Base-by-base conservation (phyloP, 1,140 invertebrate genomes). In the Bilobella aurantiaca region DNA sequence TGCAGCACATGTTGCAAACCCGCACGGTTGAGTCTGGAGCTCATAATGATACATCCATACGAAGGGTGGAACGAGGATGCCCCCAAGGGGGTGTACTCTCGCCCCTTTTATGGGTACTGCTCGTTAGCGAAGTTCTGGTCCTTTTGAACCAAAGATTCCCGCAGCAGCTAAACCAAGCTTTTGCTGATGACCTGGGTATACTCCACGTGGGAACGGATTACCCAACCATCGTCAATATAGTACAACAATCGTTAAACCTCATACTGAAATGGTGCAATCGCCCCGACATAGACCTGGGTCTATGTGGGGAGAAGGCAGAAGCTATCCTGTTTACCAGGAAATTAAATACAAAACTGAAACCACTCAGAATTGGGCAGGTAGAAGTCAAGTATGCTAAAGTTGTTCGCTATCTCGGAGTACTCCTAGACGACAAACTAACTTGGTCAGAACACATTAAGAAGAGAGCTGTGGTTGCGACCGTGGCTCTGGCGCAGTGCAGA, bases 31-130 rank as follows among this genome's bases (percentile, higher is more conserved):
- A 1, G 3, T 3, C 49, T 2, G 16, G 5, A 3, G 1, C 32
- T 2, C n/a, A 30, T 1, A 62, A 62, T 3, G 12, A 5, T 18
- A 47, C 1, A 28, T 18, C 16, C 3, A 23, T 23, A 5, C 46
- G 21, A 31, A 5, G 1, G 27, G 61, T 60, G 14, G 25, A 18
- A 1, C 32, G 53, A 27, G 66, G 66, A 5, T 63, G 61, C 34
- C 66, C 66, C 3, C 66, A 67, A 49, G 66, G 66, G 5, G 66
- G 66, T 5, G 62, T 67, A 8, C 29, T 67, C 1, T 67, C 66
- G 8, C 56, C 62, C 2, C 56, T 67, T 8, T 25, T 67, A 2
- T 67, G 66, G 62, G 59, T 63, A 28, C 18, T 63, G 16, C 53
- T 53, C 3, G 32, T 67, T 28, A 30, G 59, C 27, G 57, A 63